Conservation (phyloP, 92 coral and sea anemone species). For the Blastomussa wellsi region DNA sequence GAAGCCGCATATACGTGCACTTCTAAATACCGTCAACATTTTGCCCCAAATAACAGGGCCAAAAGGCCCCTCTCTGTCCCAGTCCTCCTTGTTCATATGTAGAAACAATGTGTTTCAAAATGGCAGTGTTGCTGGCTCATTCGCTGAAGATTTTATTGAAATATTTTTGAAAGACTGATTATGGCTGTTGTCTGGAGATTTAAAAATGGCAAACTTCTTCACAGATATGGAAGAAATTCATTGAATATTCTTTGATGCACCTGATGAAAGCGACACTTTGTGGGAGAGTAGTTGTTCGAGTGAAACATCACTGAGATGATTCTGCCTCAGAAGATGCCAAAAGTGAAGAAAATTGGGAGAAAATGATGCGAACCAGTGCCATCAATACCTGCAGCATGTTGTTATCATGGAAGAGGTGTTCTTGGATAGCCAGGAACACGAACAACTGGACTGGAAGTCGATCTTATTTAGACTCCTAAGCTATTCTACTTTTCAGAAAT, state of each 20-base stretch:
- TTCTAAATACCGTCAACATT: conserved; percentile 1
- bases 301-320: too few relatives aligned
- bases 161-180: neutral
- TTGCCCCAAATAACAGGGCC: neutral
- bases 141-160: neutral
- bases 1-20: neutral
- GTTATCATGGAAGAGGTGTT: too few relatives aligned
- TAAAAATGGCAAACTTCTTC: conserved; percentile 32
- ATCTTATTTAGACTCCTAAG: too few relatives aligned
- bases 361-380: too few relatives aligned
- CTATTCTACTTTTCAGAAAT: too few relatives aligned
- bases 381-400: too few relatives aligned
- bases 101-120: neutral
- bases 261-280: conserved; percentile 11
- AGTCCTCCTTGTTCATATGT: neutral
- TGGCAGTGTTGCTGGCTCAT: neutral
- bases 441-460: too few relatives aligned
- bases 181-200: neutral
- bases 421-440: neutral
- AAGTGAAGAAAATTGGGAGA: neutral
- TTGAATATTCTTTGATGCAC: neutral
- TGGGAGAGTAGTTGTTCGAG: neutral
- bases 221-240: conserved; percentile 16
- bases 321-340: neutral
- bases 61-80: neutral